A percentile compares a stretch with the other conserved stretches of the same genome.
These are phyloP conservation scores for Allygus modestus DNA, from an alignment of 2,888 invertebrate species.

Conservation along the genomic window DNA sequence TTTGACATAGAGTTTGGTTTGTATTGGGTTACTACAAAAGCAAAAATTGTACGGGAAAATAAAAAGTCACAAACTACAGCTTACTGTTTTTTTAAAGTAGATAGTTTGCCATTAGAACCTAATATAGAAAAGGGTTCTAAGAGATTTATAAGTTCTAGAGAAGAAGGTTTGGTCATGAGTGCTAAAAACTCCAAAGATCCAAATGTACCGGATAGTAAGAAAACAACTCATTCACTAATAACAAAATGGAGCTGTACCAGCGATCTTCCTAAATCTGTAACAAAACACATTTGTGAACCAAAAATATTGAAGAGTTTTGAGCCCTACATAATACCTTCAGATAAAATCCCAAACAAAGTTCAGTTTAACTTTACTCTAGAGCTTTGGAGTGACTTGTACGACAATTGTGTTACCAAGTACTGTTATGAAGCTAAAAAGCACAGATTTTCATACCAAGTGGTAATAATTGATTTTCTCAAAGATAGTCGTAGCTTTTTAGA, in stretches of 20 bases:
- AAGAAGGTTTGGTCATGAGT: background rate
- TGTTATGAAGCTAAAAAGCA: background rate
- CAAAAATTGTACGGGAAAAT: background rate
- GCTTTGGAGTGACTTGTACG: background rate
- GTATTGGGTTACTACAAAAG: background rate
- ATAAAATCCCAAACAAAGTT: background rate
- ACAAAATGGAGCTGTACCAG: slow-evolving; percentile 5
- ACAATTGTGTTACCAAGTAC: background rate
- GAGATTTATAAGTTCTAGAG: background rate
- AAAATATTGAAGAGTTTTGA: background rate
- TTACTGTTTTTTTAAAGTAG: background rate
- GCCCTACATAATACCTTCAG: background rate
- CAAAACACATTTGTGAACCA: background rate
- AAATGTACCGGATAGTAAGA: background rate
- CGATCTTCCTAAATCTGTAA: background rate
- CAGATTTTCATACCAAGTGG: background rate
- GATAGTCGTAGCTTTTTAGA: background rate
- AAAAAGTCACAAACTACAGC: background rate
- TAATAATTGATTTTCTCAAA: background rate
- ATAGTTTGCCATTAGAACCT: background rate
- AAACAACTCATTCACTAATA: background rate
- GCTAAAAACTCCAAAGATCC: background rate
- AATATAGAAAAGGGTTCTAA: background rate
- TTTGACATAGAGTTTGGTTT: background rate
- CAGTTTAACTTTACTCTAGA: background rate